Conservation (phyloP, 2,113 vertebrate species). For the Galeopterus variegatus region DNA sequence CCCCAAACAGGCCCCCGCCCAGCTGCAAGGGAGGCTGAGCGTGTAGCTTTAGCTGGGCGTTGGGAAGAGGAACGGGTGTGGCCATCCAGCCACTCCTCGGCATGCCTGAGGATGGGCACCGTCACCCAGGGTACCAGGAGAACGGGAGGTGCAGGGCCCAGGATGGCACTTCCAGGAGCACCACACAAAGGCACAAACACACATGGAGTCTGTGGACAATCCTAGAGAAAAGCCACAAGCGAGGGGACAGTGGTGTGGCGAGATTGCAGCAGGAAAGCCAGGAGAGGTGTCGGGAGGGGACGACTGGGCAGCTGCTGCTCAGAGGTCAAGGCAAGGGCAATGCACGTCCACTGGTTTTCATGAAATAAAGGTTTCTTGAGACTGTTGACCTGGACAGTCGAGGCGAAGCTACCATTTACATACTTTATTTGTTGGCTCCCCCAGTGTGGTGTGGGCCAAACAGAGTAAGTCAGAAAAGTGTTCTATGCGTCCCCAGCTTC, state of each 20-base stretch:
- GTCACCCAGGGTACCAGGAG: too few relatives aligned
- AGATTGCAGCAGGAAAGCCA: background rate
- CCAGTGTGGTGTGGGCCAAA: background rate
- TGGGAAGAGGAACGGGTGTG: too few relatives aligned
- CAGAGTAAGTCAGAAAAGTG: background rate
- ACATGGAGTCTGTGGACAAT: accelerated
- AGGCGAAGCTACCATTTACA: accelerated
- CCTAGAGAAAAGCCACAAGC: accelerated
- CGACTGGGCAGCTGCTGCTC: accelerated
- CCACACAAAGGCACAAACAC: accelerated
- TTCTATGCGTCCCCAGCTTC: background rate
- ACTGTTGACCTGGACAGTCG: background rate
- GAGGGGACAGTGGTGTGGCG: background rate
- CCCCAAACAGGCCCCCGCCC: background rate
- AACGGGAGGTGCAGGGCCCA: too few relatives aligned
- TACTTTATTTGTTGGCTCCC: background rate
- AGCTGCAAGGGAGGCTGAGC: background rate
- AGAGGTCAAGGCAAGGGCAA: background rate
- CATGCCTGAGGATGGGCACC: accelerated
- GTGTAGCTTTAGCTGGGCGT: background rate
- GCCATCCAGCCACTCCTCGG: background rate
- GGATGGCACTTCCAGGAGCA: too few relatives aligned
- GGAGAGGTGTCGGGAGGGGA: background rate
- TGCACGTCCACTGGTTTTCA: background rate
- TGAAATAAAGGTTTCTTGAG: accelerated